These are phyloP conservation scores for Drosophila sordidapex DNA, from an alignment of 2,888 invertebrate species.

Conservation along the genomic window DNA sequence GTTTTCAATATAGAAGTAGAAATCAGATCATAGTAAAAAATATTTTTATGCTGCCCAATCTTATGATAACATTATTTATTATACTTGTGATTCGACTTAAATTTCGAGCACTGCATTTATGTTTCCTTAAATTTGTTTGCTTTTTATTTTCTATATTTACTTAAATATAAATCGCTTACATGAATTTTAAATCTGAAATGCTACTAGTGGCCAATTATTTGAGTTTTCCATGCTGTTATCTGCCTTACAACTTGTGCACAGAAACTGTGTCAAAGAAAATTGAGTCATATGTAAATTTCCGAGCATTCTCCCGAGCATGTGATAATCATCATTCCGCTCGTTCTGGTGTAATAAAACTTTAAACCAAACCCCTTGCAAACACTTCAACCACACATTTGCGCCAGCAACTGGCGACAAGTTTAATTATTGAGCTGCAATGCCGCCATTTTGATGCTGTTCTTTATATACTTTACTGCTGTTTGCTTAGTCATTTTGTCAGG, in stretches of 20 bases:
- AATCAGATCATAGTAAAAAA: neutral
- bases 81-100: neutral
- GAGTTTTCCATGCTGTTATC: neutral
- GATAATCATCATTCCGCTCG: constrained; percentile 25
- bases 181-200: neutral
- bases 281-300: constrained; percentile 16
- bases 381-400: constrained; percentile 6
- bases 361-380: neutral
- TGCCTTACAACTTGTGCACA: neutral
- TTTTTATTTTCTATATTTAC: neutral
- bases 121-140: neutral
- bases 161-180: neutral
- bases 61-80: neutral
- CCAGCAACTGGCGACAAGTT: constrained; percentile 57
- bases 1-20: neutral
- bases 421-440: constrained; percentile 64
- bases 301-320: constrained; percentile 10
- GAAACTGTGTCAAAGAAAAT: constrained; percentile 16
- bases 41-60: neutral
- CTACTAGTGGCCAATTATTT: neutral
- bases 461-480: constrained; percentile 52
- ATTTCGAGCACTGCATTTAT: neutral
- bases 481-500: constrained; percentile 70
- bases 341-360: constrained; percentile 26
- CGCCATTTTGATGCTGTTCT: constrained; percentile 45